Percentiles rank a stretch among this genome's conserved stretches.
Conservation (phyloP, 2,113 vertebrate genomes). For the Cyprinodon tularosa region DNA sequence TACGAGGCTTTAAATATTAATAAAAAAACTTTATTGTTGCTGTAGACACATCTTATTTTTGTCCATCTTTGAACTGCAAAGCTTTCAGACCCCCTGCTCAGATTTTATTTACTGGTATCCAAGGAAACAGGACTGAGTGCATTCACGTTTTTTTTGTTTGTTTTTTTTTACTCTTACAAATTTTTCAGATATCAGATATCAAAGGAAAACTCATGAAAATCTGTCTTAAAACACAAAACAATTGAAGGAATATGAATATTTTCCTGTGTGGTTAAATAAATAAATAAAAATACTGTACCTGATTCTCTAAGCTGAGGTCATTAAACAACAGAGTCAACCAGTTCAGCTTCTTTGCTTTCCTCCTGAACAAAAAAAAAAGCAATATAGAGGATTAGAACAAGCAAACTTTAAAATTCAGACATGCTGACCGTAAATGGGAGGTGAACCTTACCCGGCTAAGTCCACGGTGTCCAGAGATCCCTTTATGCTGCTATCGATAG, state of each 20-base stretch:
- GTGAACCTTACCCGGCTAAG: conserved; percentile 50
- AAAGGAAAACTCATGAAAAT: not conserved
- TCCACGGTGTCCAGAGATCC: conserved; percentile 71
- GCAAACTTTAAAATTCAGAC: not conserved
- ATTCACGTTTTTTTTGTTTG: not conserved
- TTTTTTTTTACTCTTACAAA: no score
- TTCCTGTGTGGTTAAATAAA: not conserved
- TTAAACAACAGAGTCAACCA: conserved; percentile 79
- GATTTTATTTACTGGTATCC: not conserved
- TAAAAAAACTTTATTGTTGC: no score
- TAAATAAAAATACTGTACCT: conserved; percentile 56
- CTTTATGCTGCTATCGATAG: conserved; percentile 34
- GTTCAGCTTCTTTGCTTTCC: conserved; percentile 73
- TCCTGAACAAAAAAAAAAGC: conserved; percentile 31
- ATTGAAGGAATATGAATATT: not conserved
- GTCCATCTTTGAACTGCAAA: no score
- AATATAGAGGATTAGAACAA: not conserved
- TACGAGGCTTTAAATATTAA: no score
- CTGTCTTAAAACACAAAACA: not conserved
- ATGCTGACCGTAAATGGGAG: not conserved
- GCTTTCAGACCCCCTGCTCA: no score
- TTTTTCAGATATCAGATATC: no score
- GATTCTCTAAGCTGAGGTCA: conserved; percentile 72
- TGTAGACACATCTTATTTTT: no score
- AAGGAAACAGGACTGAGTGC: not conserved